phyloP scores from a whole-genome alignment of 2,797 vertebrate genomes.

The Ataeniobius toweri region DNA sequence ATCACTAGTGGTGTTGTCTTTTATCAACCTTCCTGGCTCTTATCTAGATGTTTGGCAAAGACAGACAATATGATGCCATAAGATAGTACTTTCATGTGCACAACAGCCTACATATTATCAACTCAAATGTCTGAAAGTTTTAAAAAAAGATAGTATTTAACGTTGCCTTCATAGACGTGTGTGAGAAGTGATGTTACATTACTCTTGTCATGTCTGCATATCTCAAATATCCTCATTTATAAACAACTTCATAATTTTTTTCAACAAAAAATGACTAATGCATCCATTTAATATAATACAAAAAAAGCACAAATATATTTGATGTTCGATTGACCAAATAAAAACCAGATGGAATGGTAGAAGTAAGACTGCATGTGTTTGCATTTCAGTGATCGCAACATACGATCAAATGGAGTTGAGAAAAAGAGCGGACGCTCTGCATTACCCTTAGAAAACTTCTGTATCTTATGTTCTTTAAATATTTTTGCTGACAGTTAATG shows the following conservation, averaged over 20 bases:
- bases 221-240: too few species aligned
- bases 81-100: not conserved
- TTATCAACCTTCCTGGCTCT: constrained; percentile 28
- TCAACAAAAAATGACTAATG: too few species aligned
- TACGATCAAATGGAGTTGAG: not conserved
- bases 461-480: too few species aligned
- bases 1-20: constrained; percentile 30
- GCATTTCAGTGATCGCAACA: not conserved
- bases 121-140: not conserved
- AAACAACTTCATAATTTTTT: too few species aligned
- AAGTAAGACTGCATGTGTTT: not conserved
- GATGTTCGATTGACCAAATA: not conserved
- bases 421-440: not conserved
- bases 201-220: too few species aligned
- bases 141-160: not conserved
- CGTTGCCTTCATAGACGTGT: too few species aligned
- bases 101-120: not conserved
- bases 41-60: constrained; percentile 25
- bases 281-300: too few species aligned
- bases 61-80: not conserved
- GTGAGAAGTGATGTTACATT: too few species aligned
- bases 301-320: too few species aligned
- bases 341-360: not conserved
- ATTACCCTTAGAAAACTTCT: not conserved
- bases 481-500: not conserved